Evolutionary conservation across 2,888 invertebrate genomes (phyloP).

Genomic region (Spicauda simplicius): DNA sequence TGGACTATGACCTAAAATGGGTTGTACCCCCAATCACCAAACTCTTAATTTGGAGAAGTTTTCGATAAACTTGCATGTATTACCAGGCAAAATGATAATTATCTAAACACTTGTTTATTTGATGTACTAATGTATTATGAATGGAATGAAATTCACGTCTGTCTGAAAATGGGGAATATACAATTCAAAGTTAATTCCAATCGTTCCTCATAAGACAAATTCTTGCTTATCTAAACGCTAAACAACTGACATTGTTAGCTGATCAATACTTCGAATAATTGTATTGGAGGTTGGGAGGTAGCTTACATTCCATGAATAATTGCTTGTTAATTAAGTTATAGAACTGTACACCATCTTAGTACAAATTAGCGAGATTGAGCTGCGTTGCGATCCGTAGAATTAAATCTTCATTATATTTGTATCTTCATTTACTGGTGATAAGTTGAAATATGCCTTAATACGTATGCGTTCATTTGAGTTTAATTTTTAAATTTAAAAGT

Average conservation of each 20-base stretch:
- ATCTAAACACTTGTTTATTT: too few species aligned
- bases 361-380: background rate
- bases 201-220: background rate
- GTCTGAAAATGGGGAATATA: background rate
- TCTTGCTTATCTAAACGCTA: background rate
- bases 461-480: too few species aligned
- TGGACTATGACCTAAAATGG: too few species aligned
- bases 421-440: background rate
- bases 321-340: conserved; percentile 22
- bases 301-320: conserved; percentile 16
- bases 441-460: too few species aligned
- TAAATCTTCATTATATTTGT: conserved; percentile 1
- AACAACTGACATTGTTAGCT: conserved; percentile 11
- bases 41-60: too few species aligned
- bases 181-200: background rate
- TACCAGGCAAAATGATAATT: too few species aligned
- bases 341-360: conserved; percentile 12
- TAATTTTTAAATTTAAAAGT: too few species aligned
- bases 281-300: conserved; percentile 1
- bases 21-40: too few species aligned
- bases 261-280: conserved; percentile 21
- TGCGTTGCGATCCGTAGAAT: conserved; percentile 5
- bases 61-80: too few species aligned
- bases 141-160: background rate
- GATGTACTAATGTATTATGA: too few species aligned